These are phyloP conservation scores for Cordilura impudica DNA, from an alignment of 2,888 invertebrate species.

Conservation along the genomic window DNA sequence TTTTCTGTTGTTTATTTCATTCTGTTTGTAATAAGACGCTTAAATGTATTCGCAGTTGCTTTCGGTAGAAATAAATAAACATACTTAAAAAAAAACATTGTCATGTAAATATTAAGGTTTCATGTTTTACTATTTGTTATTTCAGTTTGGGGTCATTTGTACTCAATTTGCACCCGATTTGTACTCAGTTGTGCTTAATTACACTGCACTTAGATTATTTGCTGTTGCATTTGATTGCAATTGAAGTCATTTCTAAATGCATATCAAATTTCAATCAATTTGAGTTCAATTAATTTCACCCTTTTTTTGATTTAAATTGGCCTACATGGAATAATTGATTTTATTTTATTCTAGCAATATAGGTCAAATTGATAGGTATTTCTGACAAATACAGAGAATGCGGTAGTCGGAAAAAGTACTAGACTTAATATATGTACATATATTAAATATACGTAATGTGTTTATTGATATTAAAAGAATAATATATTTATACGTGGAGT, in stretches of 20 bases:
- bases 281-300: slow-evolving; percentile 55
- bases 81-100: too few species aligned
- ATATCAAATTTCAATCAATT: slow-evolving; percentile 45
- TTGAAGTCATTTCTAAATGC: slow-evolving; percentile 19
- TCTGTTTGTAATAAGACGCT: background rate
- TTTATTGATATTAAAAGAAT: too few species aligned
- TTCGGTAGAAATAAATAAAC: too few species aligned
- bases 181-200: slow-evolving; percentile 53
- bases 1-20: background rate
- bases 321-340: too few species aligned
- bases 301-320: too few species aligned
- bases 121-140: background rate
- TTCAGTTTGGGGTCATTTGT: slow-evolving; percentile 53
- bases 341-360: too few species aligned
- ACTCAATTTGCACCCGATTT: slow-evolving; percentile 62
- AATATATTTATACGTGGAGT: too few species aligned
- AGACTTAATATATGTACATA: too few species aligned
- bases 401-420: too few species aligned
- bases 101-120: slow-evolving; percentile 21
- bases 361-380: too few species aligned
- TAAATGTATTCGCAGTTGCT: background rate
- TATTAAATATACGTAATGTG: too few species aligned
- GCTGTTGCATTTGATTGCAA: background rate
- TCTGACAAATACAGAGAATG: too few species aligned
- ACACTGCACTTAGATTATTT: slow-evolving; percentile 36